Evolutionary conservation across 30 jellyfish, hydroid and myxozoan genomes (phyloP), one percentile per base, ranked within the genome.

Genomic region (Catostylus mosaicus): DNA sequence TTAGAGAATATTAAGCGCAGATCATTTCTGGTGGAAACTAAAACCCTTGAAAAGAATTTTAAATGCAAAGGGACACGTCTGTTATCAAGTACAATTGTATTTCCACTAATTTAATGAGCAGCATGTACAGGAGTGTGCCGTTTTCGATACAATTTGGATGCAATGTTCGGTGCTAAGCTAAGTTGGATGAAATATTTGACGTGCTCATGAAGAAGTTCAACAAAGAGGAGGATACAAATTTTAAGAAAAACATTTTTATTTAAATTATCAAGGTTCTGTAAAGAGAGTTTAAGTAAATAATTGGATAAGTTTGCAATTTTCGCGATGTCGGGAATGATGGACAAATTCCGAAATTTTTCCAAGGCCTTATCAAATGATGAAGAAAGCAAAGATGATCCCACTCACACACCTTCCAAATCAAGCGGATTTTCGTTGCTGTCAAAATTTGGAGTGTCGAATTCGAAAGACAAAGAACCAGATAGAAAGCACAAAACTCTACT

Each of bases 251-350:
- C n/a, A n/a, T n/a, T n/a, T n/a, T n/a, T n/a, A n/a, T n/a, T n/a
- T n/a, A n/a, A n/a, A n/a, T n/a, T n/a, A n/a, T n/a, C n/a, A n/a
- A n/a, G n/a, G n/a, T n/a, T n/a, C n/a, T n/a, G n/a, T n/a, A n/a
- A n/a, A n/a, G n/a, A n/a, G n/a, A n/a, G n/a, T n/a, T n/a, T n/a
- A n/a, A n/a, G n/a, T n/a, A n/a, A n/a, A n/a, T n/a, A n/a, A n/a
- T n/a, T n/a, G n/a, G n/a, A n/a, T n/a, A n/a, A n/a, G n/a, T n/a
- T 30, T n/a, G 40, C 76, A 63, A 6, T 16, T 43, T 43, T 20
- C 9, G 54, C 27, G 10, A 87, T 87, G 96, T 51, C 96, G 34
- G 91, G 96, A 1, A 80, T 87, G 56, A 68, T 87, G 84, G 96
- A 77, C 83, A 87, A 70, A 47, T 77, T 87, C 26, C 83, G 96